Conservation (phyloP, 2,797 vertebrate species). For the Pampus argenteus region DNA sequence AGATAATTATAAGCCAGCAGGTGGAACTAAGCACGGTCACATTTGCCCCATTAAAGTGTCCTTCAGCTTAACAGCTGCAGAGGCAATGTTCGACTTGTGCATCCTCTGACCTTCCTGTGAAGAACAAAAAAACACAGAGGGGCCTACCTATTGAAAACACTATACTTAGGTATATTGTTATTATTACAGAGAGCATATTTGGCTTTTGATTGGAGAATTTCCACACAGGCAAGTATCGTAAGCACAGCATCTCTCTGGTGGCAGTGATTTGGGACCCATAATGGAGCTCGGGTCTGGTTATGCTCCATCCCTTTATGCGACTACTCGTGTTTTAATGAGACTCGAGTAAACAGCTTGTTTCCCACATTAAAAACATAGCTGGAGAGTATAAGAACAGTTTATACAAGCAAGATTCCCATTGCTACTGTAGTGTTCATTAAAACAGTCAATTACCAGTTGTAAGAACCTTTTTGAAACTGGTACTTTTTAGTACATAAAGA, state of each 20-base stretch:
- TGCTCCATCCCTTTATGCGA: slow-evolving; percentile 35
- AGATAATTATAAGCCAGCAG: slow-evolving; percentile 48
- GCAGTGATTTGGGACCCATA: slow-evolving; percentile 4
- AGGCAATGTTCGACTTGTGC: background rate
- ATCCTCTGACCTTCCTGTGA: slow-evolving; percentile 1
- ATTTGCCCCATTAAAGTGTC: slow-evolving; percentile 38
- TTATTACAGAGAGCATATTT: slow-evolving; percentile 21
- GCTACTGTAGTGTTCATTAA: slow-evolving; percentile 65
- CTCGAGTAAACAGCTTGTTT: slow-evolving; percentile 48
- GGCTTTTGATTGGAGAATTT: slow-evolving; percentile 15
- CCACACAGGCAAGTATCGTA: slow-evolving; percentile 3
- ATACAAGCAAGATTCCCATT: slow-evolving; percentile 34
- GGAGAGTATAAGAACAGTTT: slow-evolving; percentile 28
- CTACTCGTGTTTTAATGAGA: slow-evolving; percentile 26
- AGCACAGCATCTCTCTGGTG: slow-evolving; percentile 8
- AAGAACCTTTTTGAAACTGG: slow-evolving; percentile 49
- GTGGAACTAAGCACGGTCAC: slow-evolving; percentile 57
- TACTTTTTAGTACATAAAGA: slow-evolving; percentile 37
- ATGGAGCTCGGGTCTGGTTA: slow-evolving; percentile 25
- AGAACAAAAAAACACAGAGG: background rate
- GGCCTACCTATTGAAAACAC: slow-evolving; percentile 11
- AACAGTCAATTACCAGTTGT: slow-evolving; percentile 61
- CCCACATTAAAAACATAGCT: slow-evolving; percentile 24
- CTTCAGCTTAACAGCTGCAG: slow-evolving; percentile 19
- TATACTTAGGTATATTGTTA: slow-evolving; percentile 7